Evolutionary conservation across 2,113 vertebrate species (phyloP), one percentile per base, ranked within the genome.

Genomic region (Mormyrus lacerda): DNA sequence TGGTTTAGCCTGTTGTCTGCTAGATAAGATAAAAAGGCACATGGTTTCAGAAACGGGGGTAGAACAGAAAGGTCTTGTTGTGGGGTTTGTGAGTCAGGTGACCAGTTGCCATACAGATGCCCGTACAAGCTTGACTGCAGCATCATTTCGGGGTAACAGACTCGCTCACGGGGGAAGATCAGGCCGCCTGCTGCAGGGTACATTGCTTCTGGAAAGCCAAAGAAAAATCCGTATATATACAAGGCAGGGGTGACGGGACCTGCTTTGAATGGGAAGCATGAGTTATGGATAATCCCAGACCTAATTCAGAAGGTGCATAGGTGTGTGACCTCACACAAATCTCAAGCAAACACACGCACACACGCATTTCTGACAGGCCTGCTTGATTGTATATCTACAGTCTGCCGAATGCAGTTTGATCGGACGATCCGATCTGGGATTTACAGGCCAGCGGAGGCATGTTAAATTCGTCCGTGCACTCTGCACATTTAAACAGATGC

Each of bases 401-500:
- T 69, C 61, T 31, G 50, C 44, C 4, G 21, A 82, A 82, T 65
- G 55, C 39, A n/a, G 76, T 79, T 89, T 45, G 35, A 84, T 45
- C 31, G 82, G 89, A 90, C 92, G 85, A 91, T 91, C 90, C 91
- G 92, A 92, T 92, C 87, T 92, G 87, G 90, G 91, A 92, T 92
- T 93, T 92, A 91, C 91, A 91, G 91, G 90, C 90, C 94, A 5
- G 93, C 90, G 90, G 90, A 91, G 83, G 24, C 89, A 89, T 93
- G 91, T 92, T 90, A 92, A 90, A 90, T 91, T 89, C 91, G 88
- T 92, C 93, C 85, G 48, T 88, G 87, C 91, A 88, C 93, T 89
- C 89, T 92, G 90, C 21, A 73, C 90, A 92, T 94, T 95, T 93
- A 92, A 95, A 93, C 95, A 95, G 93, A 95, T 94, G 94, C 94